Evolutionary conservation across 2,113 vertebrate species (phyloP), one percentile per base, ranked within the genome.

Genomic region (Marcusenius ussheri): DNA sequence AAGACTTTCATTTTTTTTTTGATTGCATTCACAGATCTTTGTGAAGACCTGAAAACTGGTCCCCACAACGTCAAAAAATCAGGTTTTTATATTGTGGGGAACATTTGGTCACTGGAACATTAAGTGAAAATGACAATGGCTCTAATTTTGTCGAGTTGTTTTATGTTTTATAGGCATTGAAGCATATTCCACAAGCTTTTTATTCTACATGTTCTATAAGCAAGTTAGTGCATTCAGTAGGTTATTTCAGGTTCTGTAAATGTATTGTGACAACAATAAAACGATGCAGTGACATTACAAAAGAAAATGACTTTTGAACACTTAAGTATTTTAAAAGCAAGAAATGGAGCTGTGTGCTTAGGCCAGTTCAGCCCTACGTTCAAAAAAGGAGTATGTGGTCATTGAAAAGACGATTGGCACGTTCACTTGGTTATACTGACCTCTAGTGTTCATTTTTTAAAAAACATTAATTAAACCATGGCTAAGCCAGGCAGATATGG

Each of bases 381-480:
- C 31, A 77, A 4, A 15, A 77, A 77, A 77, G 35, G 27, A 77
- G 2, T 39, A 17, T 39, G 1, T 77, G 27, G 31, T 13, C 0
- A 39, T 74, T 77, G n/a, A 66, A 66, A 66, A 66, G 62, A 8
- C 24, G n/a, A 70, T 15, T 66, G 24, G 19, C 35, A 24, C 42
- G 42, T 89, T 21, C 9, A 3, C 83, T 51, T 51, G 74, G 88
- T 0, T 91, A 46, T 90, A 91, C 91, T 94, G 93, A 49, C 94
- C 92, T 93, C 93, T 93, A 90, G 19, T 93, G 94, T 2, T 91
- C 90, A 88, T 3, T 62, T 49, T 3, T 6, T 47, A 1, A 42
- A 92, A 6, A 92, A 6, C 3, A 17, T 31, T 10, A 90, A 19
- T 19, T 31, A 21, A 49, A 45, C n/a, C 35, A 90, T 46, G n/a